Base-by-base conservation (phyloP, 2,113 vertebrate genomes). In the Hypocryptadius cinnamomeus region DNA sequence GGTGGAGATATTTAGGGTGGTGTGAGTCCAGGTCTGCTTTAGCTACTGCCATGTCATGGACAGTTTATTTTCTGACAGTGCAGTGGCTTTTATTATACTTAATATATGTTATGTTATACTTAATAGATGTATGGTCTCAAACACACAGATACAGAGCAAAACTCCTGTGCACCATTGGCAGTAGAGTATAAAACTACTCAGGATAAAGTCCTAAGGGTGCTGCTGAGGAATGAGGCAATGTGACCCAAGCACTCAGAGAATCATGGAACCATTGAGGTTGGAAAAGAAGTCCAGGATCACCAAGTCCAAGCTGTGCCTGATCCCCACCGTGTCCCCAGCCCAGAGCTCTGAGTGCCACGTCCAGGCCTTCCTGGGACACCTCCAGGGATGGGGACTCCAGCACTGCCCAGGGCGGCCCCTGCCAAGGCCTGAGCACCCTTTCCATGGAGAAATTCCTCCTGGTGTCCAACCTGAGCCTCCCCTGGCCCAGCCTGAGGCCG, bases 221-320 rank as follows among this genome's bases (percentile, higher is more conserved):
- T 79, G 25, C 47, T 54, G 40, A 59, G 63, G 28, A 85, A 28
- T 10, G 25, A 44, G 33, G 5, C 10, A 61, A 61, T 10, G 25
- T 54, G 33, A 33, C 13, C 16, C 35, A 39, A 50, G 7, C 10
- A 15, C 51, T 45, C 33, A 19, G 1, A 21, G 14, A 37, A 33
- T 28, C 45, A 33, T 1, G 23, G 23, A n/a, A n/a, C 13, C 47
- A 3, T 0, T 40, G 48, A 17, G 20, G 13, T 1, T 63, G 24
- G 47, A 7, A 45, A 47, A 54, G 28, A 3, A 2, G 4, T 25
- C 19, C 64, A 24, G 23, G 15, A 5, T 1, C 28, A 78, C 0
- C 1, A 1, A 61, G 33, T 5, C 33, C 28, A 19, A 30, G 8
- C 28, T 13, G 13, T 78, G 33, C 15, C 64, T 1, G 1, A 61